phyloP scores from a whole-genome alignment of 2,888 invertebrate genomes.

The Hoplodrina ambigua region DNA sequence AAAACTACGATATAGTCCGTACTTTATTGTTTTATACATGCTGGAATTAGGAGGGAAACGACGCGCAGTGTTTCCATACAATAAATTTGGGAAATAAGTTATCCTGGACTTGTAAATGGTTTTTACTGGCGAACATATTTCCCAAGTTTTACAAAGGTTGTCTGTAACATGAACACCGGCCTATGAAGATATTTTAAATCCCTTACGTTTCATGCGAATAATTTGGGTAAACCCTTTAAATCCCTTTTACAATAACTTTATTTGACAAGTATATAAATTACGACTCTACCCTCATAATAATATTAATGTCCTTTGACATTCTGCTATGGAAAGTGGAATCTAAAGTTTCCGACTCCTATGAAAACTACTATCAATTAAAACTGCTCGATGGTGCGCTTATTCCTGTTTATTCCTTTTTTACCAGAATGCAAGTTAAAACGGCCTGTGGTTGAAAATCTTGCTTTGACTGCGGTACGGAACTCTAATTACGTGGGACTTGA shows the following conservation, averaged over 20 bases:
- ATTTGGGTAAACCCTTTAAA: slow-evolving; percentile 15
- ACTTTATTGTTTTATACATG: not conserved
- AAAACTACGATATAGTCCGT: not conserved
- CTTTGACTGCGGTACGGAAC: slow-evolving; percentile 10
- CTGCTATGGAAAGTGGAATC: not conserved
- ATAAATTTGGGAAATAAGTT: not conserved
- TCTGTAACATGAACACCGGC: not conserved
- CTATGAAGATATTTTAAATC: not conserved
- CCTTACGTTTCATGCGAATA: slow-evolving; percentile 15
- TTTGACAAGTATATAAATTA: slow-evolving; percentile 1
- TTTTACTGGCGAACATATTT: not conserved
- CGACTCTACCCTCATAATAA: not conserved
- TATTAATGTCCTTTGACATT: slow-evolving; percentile 3
- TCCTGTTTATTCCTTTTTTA: slow-evolving; percentile 1
- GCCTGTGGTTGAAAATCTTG: slow-evolving; percentile 3
- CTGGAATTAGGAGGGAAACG: slow-evolving; percentile 8
- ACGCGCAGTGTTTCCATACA: not conserved
- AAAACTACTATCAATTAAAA: slow-evolving; percentile 8
- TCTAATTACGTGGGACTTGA: not conserved
- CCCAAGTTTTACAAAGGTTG: not conserved
- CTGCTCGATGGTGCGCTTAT: not conserved
- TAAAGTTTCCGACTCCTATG: not conserved
- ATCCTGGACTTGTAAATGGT: not conserved
- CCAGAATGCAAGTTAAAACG: slow-evolving; percentile 8
- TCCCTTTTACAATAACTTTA: slow-evolving; percentile 5